Evolutionary conservation across 1,140 invertebrate genomes (phyloP).

Genomic region (Trachelipus rathkii): DNA sequence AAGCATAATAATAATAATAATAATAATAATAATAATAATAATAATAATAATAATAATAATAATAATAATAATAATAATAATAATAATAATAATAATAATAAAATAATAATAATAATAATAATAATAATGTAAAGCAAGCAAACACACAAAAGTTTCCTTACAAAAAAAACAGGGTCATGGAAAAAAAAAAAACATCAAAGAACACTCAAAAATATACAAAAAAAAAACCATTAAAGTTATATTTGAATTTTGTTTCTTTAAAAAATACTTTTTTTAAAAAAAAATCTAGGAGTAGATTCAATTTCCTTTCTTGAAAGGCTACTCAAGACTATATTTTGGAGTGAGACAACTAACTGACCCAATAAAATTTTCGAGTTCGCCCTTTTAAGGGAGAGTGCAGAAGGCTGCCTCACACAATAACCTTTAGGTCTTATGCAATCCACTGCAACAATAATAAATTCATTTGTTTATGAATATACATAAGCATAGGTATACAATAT

Average conservation of each 20-base stretch:
- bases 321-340: conserved; percentile 36
- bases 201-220: not conserved
- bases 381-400: conserved; percentile 80
- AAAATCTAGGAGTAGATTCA: not conserved
- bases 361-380: conserved; percentile 86
- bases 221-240: not conserved
- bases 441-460: conserved; percentile 31
- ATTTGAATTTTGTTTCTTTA: not conserved
- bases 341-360: conserved; percentile 72
- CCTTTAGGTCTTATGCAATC: conserved; percentile 77
- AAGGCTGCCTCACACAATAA: conserved; percentile 75
- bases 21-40: too few relatives aligned
- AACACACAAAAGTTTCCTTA: too few relatives aligned
- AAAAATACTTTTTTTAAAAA: not conserved
- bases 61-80: too few relatives aligned
- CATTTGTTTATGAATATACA: too few relatives aligned
- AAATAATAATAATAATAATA: too few relatives aligned
- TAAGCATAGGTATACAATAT: too few relatives aligned
- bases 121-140: too few relatives aligned
- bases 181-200: too few relatives aligned
- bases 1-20: too few relatives aligned
- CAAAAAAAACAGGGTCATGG: too few relatives aligned
- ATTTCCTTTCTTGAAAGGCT: not conserved
- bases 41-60: too few relatives aligned
- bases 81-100: too few relatives aligned